Percentiles rank a stretch among this genome's conserved stretches.
Evolutionary conservation across 2,797 vertebrate genomes (phyloP).

Genomic region (Simalia tracyae): DNA sequence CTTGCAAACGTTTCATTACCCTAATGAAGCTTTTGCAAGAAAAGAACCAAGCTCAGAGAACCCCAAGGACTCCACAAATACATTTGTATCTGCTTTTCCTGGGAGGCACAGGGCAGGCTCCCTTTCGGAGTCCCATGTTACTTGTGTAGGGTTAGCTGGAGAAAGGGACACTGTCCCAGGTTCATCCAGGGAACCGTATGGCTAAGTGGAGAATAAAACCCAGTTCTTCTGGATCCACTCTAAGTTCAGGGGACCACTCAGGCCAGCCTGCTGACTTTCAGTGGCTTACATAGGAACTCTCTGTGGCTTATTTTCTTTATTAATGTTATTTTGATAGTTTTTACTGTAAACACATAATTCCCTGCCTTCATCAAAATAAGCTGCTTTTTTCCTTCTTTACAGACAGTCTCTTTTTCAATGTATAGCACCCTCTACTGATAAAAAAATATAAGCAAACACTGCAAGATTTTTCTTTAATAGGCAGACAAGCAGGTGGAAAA

Average conservation of each 20-base stretch:
- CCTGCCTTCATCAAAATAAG: neutral
- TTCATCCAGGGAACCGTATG: neutral
- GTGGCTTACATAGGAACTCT: neutral
- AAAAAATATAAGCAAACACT: neutral
- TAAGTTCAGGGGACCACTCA: neutral
- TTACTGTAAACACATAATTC: neutral
- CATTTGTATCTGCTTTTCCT: neutral
- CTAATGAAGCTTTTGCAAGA: no score
- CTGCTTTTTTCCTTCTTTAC: neutral
- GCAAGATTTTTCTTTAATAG: no score
- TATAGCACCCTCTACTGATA: neutral
- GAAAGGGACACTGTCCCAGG: neutral
- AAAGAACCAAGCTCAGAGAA: no score
- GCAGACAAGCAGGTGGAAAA: neutral
- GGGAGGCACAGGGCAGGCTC: neutral
- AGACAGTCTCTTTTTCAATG: neutral
- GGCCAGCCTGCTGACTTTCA: neutral
- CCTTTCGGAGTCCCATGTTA: neutral
- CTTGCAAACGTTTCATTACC: no score
- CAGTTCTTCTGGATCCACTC: neutral
- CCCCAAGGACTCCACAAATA: no score
- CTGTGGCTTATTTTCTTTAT: neutral
- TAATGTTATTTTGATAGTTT: neutral
- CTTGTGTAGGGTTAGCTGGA: neutral
- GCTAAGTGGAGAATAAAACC: neutral